Base-by-base conservation (phyloP, 2,888 invertebrate species). In the Micropterix aruncella region DNA sequence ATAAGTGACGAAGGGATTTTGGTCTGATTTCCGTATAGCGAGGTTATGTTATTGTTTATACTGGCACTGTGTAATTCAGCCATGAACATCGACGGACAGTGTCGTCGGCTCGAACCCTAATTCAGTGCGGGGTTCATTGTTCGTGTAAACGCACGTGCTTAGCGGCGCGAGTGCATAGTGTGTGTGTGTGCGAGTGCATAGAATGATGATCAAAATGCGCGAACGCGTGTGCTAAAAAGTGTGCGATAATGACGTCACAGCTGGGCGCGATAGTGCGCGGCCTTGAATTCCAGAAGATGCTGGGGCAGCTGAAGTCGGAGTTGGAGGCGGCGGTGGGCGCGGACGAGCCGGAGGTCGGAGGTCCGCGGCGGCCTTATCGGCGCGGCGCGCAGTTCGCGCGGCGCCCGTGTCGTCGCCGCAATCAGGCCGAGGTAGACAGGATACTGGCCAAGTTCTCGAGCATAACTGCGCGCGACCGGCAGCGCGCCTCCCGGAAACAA, bases 361-460 rank as follows among this genome's bases (percentile, higher is more conserved):
- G 60, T 53, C 63, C 65, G 57, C 62, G 63, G 53, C 68, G 67
- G 55, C 65, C 69, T 69, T 70, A 70, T 69, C 70, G 68, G 56
- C 68, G 66, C 54, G 61, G 63, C 59, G 27, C 27, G 27, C 64
- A 67, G 61, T 70, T 70, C 58, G 68, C 64, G 56, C 68, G 70
- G 53, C 67, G 66, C 60, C 62, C 63, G 55, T 64, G 69, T 60
- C 61, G 66, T 56, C 68, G 70, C 57, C 70, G 70, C 59, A 69
- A 69, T 57, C 67, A 66, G 60, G 63, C 65, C 57, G 70, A 70
- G 66, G 66, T 71, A 59, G 70, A 70, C 57, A 69, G 65, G 66
- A 70, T 70, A 61, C 66, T 70, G 63, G 63, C 69, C 59, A 71
- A 70, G 60, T 70, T 70, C 59, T 70, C 70, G 46, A 65, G 59